Percentiles rank a stretch among this genome's conserved stretches.
Evolutionary conservation across 2,113 vertebrate species (phyloP).

Genomic region (Amazona guildingii): DNA sequence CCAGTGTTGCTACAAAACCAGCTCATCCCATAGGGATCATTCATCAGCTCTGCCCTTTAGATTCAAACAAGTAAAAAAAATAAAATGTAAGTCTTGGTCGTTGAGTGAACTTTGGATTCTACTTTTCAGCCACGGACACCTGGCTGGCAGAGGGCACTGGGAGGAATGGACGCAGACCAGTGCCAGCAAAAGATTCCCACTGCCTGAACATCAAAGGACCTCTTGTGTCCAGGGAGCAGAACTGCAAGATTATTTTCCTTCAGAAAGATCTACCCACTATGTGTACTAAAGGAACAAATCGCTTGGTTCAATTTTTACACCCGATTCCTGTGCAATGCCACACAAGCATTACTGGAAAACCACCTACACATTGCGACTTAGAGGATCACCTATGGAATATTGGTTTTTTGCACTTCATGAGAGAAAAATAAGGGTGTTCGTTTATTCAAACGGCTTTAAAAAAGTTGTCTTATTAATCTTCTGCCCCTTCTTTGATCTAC

Average conservation of each 20-base stretch:
- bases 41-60: neutral
- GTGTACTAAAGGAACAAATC: fast-evolving
- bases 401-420: neutral
- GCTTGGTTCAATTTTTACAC: neutral
- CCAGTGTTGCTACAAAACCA: neutral
- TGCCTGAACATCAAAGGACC: neutral
- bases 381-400: fast-evolving
- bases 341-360: neutral
- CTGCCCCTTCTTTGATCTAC: neutral
- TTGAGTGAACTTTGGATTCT: neutral
- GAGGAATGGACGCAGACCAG: neutral
- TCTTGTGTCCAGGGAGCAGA: neutral
- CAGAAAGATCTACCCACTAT: neutral
- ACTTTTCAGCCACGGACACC: neutral
- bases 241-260: neutral
- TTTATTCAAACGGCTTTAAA: neutral
- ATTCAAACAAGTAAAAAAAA: neutral
- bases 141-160: neutral
- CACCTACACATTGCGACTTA: neutral
- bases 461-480: neutral
- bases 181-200: neutral
- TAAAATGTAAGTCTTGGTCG: too few species aligned
- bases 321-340: neutral
- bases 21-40: neutral
- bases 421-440: neutral